These are phyloP conservation scores for Sphenopsis melanotis DNA, from an alignment of 2,797 vertebrate species.

Conservation along the genomic window DNA sequence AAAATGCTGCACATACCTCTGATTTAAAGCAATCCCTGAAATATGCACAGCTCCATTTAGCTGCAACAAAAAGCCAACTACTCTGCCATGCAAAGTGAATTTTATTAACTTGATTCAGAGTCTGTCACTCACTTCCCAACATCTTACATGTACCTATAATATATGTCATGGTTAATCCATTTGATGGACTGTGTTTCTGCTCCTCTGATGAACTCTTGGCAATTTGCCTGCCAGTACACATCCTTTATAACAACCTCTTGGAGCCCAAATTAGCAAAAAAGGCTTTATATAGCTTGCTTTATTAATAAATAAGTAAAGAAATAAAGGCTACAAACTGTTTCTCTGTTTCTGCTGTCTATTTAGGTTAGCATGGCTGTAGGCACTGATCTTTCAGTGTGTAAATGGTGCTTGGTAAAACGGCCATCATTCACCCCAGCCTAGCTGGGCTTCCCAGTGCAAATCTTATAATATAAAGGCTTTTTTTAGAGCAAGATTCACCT, in stretches of 20 bases:
- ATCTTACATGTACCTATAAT: background rate
- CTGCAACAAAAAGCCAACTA: background rate
- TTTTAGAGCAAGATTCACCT: background rate
- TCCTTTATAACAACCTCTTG: background rate
- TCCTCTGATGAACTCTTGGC: background rate
- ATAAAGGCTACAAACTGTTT: background rate
- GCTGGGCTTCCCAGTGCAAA: background rate
- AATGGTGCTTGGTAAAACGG: background rate
- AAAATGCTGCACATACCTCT: background rate
- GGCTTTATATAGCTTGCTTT: background rate
- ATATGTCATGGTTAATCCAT: background rate
- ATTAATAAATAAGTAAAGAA: background rate
- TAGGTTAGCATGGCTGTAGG: background rate
- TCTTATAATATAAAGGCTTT: background rate
- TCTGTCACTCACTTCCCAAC: slow-evolving; percentile 17
- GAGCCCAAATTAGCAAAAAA: background rate
- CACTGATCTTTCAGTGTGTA: background rate
- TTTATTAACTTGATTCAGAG: slow-evolving; percentile 37
- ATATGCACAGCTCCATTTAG: background rate
- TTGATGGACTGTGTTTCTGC: background rate
- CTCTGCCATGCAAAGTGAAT: background rate
- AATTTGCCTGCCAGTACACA: background rate
- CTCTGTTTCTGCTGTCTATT: background rate
- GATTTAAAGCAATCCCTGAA: background rate
- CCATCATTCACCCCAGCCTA: background rate